These are phyloP conservation scores for Caerostris extrusa DNA, from an alignment of 1,140 invertebrate genomes.

Conservation along the genomic window DNA sequence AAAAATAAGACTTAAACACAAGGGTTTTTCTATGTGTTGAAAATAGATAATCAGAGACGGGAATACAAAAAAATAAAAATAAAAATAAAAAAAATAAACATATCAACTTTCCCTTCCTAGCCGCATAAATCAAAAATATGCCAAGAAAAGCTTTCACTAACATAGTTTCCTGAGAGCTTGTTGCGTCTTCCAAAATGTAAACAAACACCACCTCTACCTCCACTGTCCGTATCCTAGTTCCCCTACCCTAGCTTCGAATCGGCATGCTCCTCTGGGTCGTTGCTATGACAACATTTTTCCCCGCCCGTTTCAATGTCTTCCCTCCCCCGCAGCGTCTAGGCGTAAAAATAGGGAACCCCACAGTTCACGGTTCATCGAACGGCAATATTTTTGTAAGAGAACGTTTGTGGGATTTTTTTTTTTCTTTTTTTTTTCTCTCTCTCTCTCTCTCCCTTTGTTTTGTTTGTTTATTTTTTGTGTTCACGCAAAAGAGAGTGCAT, in stretches of 20 bases:
- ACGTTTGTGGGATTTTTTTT: background rate
- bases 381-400: constrained; percentile 45
- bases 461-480: constrained; percentile 17
- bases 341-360: constrained; percentile 64
- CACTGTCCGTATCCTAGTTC: background rate
- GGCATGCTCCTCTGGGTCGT: constrained; percentile 34
- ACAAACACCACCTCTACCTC: constrained; percentile 14
- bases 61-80: no score
- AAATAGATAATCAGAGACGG: no score
- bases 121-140: constrained; percentile 17
- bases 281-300: constrained; percentile 9
- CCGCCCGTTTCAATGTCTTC: background rate
- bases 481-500: background rate
- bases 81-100: no score
- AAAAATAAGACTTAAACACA: background rate
- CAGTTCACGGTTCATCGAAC: constrained; percentile 63
- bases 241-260: background rate
- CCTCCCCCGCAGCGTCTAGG: constrained; percentile 10
- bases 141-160: constrained; percentile 41
- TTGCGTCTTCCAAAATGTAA: constrained; percentile 27
- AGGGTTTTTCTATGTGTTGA: background rate
- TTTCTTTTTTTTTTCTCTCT: background rate
- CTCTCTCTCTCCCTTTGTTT: background rate
- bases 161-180: background rate
- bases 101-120: background rate